A percentile compares a stretch with the other conserved stretches of the same genome.
Evolutionary conservation across 2,888 invertebrate genomes (phyloP).

Genomic region (Drosophila longiperda): DNA sequence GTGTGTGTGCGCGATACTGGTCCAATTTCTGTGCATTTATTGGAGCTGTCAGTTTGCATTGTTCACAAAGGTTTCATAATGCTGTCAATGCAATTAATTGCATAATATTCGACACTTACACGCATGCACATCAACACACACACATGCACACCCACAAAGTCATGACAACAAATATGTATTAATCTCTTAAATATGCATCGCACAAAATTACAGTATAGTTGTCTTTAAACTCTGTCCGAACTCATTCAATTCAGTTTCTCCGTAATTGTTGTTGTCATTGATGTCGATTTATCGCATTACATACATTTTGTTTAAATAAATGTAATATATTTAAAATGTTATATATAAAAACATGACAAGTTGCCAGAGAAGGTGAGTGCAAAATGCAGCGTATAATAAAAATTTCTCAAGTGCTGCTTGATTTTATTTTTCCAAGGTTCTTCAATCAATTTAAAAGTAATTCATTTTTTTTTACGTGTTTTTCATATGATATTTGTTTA

Average conservation of each 20-base stretch:
- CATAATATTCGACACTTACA: conserved; percentile 61
- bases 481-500: background rate
- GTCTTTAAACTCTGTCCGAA: conserved; percentile 51
- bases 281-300: conserved; percentile 49
- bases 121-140: conserved; percentile 8
- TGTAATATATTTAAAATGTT: conserved; percentile 43
- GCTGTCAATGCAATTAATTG: conserved; percentile 80
- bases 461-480: background rate
- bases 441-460: conserved; percentile 11
- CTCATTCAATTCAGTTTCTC: conserved; percentile 40
- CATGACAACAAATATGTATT: conserved; percentile 14
- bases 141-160: conserved; percentile 3
- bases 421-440: conserved; percentile 30
- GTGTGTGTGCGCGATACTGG: background rate
- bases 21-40: conserved; percentile 60
- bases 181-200: conserved; percentile 47
- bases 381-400: conserved; percentile 35
- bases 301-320: conserved; percentile 60
- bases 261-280: conserved; percentile 32
- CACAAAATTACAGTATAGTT: conserved; percentile 33
- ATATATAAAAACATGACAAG: conserved; percentile 46
- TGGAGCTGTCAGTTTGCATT: conserved; percentile 73
- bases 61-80: conserved; percentile 74
- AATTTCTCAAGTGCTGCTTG: conserved; percentile 43
- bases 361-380: conserved; percentile 12